Percentiles rank a stretch among this genome's conserved stretches.
Conservation (phyloP, 2,888 invertebrate genomes). For the Alloplasta piceator region DNA sequence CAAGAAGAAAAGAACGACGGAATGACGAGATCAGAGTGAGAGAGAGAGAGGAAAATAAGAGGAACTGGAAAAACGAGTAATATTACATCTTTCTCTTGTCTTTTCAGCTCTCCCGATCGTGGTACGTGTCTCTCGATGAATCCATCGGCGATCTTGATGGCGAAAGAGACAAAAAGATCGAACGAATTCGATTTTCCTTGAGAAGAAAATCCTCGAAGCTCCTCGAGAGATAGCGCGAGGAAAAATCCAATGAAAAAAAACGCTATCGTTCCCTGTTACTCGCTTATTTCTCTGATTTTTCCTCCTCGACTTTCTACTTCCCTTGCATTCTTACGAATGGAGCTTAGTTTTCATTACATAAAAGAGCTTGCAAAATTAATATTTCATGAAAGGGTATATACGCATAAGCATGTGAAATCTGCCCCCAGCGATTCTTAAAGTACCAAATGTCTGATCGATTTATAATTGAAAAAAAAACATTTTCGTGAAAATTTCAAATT, state of each 20-base stretch:
- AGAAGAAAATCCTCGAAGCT: constrained; percentile 23
- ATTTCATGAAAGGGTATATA: too few relatives aligned
- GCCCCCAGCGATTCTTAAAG: too few relatives aligned
- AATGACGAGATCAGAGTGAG: constrained; percentile 9
- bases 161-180: constrained; percentile 45
- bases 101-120: constrained; percentile 57
- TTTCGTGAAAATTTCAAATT: too few relatives aligned
- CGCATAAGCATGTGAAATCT: too few relatives aligned
- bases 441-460: too few relatives aligned
- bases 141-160: constrained; percentile 65
- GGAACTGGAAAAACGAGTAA: constrained; percentile 44
- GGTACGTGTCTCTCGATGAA: constrained; percentile 51
- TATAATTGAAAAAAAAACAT: too few relatives aligned
- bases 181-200: constrained; percentile 62
- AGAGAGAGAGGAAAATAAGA: not conserved
- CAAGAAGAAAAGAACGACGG: constrained; percentile 30
- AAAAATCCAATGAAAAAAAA: constrained; percentile 46
- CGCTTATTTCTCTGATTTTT: constrained; percentile 52
- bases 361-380: too few relatives aligned
- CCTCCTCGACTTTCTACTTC: constrained; percentile 47
- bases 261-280: constrained; percentile 55
- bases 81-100: constrained; percentile 61
- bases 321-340: not conserved
- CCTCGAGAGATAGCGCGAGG: constrained; percentile 7
- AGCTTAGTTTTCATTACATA: too few relatives aligned